Evolutionary conservation across 2,797 vertebrate genomes (phyloP).

Genomic region (Ptychadena robeensis): DNA sequence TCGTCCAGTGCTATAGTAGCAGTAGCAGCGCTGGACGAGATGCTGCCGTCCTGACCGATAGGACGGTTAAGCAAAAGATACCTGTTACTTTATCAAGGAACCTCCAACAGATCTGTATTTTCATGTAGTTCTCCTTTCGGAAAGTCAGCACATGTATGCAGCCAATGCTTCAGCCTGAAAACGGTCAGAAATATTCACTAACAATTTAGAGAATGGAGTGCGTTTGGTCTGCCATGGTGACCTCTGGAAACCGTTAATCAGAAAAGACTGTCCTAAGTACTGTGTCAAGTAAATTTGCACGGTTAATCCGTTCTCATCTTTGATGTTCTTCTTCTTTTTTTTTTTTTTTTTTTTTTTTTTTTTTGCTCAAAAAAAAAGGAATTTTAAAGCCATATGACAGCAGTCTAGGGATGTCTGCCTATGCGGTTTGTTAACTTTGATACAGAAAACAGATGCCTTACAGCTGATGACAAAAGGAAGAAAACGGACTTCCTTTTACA

Average conservation of each 20-base stretch:
- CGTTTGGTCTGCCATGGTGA: background rate
- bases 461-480: conserved; percentile 24
- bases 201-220: conserved; percentile 27
- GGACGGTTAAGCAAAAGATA: too few relatives aligned
- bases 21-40: too few relatives aligned
- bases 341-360: conserved; percentile 23
- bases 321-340: conserved; percentile 29
- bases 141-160: background rate
- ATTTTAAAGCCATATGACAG: conserved; percentile 29
- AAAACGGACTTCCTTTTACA: conserved; percentile 25
- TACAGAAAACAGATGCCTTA: conserved; percentile 43
- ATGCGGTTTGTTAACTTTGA: conserved; percentile 9
- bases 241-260: conserved; percentile 16
- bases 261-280: conserved; percentile 29
- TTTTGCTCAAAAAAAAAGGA: conserved; percentile 1
- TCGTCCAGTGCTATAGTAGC: too few relatives aligned
- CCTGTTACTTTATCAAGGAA: too few relatives aligned
- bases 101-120: too few relatives aligned
- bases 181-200: background rate
- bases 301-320: conserved; percentile 51
- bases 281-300: conserved; percentile 30
- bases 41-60: too few relatives aligned
- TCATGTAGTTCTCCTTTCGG: too few relatives aligned
- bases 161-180: background rate
- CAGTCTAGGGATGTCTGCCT: conserved; percentile 28